Conservation (phyloP, 2,113 vertebrate species). For the Probosciger aterrimus region DNA sequence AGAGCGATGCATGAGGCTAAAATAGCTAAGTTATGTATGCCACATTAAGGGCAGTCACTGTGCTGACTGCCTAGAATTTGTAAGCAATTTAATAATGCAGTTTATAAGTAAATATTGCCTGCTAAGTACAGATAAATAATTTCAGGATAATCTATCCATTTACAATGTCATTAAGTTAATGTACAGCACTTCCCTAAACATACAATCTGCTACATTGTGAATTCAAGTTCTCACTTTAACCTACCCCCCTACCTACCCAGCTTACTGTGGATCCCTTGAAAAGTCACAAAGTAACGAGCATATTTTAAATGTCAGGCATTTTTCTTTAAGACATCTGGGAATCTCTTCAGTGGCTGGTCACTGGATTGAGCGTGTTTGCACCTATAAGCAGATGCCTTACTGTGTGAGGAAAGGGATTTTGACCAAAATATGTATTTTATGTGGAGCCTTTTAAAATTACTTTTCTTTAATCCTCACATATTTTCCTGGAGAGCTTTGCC, state of each 20-base stretch:
- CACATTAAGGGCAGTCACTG: not conserved
- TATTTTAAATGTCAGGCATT: slow-evolving; percentile 77
- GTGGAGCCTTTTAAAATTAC: slow-evolving; percentile 58
- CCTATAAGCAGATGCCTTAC: slow-evolving; percentile 54
- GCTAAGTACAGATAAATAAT: slow-evolving; percentile 49
- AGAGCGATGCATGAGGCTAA: not conserved
- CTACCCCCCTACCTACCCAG: slow-evolving; percentile 17
- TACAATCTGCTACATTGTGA: slow-evolving; percentile 63
- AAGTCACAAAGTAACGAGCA: slow-evolving; percentile 61
- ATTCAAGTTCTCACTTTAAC: slow-evolving; percentile 64
- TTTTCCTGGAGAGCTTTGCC: slow-evolving; percentile 60
- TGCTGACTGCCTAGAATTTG: not conserved
- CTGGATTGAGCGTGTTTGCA: slow-evolving; percentile 66
- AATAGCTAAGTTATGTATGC: not conserved
- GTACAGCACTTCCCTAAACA: slow-evolving; percentile 9
- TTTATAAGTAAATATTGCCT: slow-evolving; percentile 20
- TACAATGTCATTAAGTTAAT: slow-evolving; percentile 49
- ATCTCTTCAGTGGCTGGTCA: slow-evolving; percentile 73
- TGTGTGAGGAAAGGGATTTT: slow-evolving; percentile 66
- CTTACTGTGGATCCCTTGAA: slow-evolving; percentile 64
- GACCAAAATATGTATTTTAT: slow-evolving; percentile 64
- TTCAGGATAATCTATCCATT: slow-evolving; percentile 41
- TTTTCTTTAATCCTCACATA: slow-evolving; percentile 55
- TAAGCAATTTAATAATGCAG: slow-evolving; percentile 40
- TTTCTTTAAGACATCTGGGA: slow-evolving; percentile 81